Base-by-base conservation (phyloP, 2,888 invertebrate species). In the Cantharis rufa region DNA sequence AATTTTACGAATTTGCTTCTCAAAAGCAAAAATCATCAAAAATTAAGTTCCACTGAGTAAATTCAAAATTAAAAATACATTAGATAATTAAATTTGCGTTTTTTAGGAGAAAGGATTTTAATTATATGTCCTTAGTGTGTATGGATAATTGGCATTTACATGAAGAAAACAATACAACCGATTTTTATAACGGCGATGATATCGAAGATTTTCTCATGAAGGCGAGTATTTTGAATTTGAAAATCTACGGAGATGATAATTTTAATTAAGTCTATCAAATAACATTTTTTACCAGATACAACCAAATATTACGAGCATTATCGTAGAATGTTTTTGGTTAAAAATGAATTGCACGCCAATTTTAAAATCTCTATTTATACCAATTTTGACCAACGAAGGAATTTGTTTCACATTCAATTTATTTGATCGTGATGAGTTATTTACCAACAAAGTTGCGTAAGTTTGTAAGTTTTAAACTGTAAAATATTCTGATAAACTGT, bases 321-420 rank as follows among this genome's bases (percentile, higher is more conserved):
- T 69, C 13, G 16, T 27, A n/a, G 48, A 69, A 32, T 69, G 69
- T 27, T 32, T 15, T 48, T 69, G 69, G 69, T 16, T 69, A 15
- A 27, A 10, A 16, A 16, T 16, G 7, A 28, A 28, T 32, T 28
- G 64, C 13, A n/a, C 21, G 0, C n/a, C 64, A 16, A 10, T 66
- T 10, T 21, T 62, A 11, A 24, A 71, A 13, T 7, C 15, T 13
- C 1, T 93, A 1, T 93, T 94, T 83, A 90, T 89, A 0, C 91
- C 92, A 2, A 90, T 92, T 72, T 82, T 93, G 66, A 94, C 93
- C 0, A 93, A 94, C 81, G 93, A 94, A 85, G 94, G 94, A 0
- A 88, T 92, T 5, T 94, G 94, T 82, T 93, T 91, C 79, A 92
- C 93, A 2, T 94, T 93, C 82, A 94, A 94, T 82, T 91, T 91